Base-by-base conservation (phyloP, 2,113 vertebrate species). In the Hipposideros armiger region DNA sequence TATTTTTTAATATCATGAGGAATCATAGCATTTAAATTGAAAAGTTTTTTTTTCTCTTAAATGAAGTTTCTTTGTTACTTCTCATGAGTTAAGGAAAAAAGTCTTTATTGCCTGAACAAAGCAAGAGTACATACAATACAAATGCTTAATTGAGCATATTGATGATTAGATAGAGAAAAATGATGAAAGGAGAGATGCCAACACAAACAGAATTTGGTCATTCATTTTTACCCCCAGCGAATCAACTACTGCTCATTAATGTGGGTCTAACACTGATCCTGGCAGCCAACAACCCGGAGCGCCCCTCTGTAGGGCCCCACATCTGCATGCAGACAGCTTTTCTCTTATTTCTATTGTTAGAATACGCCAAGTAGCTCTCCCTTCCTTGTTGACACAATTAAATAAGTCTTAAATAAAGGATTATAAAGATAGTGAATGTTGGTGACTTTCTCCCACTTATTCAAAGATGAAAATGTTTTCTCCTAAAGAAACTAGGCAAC, bases 121-220 rank as follows among this genome's bases (percentile, higher is more conserved):
- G 88, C 95, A 96, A 93, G 78, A 95, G 73, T 36, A 36, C 36
- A 36, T 74, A 88, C 96, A 94, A 94, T 73, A 97, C 47, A 96
- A 93, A 94, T 22, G 95, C 97, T 95, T 97, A 97, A 97, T 54
- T 95, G 94, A 95, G 94, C 90, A 97, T 95, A 96, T 73, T 97
- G 96, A 97, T 87, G 83, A 96, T 13, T 93, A 92, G 92, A 91
- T 32, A 50, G 60, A 90, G 54, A 70, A 93, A 98, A 97, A 95
- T 58, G 94, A 98, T 70, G 5, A n/a, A 91, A 98, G 95, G 96
- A 97, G 92, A 91, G 36, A 67, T 86, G 84, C 77, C 80, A 96
- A 69, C 1, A 13, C 20, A 81, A 84, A 96, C 76, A 97, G 96
- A 94, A 94, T 94, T 95, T 91, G 82, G 56, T 11, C 0, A 2